Conservation (phyloP, 2,797 vertebrate species). For the Perodicticus potto region DNA sequence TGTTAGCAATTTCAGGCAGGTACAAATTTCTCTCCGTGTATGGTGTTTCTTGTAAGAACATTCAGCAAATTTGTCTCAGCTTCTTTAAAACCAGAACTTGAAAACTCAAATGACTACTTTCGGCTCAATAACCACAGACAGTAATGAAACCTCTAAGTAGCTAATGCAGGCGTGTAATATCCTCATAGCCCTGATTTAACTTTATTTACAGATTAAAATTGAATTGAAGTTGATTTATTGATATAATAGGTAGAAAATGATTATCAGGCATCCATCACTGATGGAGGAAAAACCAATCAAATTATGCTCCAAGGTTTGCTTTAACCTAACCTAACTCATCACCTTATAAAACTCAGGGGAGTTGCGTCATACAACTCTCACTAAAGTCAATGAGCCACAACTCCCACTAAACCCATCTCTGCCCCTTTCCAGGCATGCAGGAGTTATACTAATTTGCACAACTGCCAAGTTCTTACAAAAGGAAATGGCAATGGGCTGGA, state of each 20-base stretch:
- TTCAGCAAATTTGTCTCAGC: conserved; percentile 70
- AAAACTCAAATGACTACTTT: conserved; percentile 70
- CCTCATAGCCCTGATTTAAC: conserved; percentile 73
- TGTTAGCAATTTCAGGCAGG: conserved; percentile 72
- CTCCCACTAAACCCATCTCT: conserved; percentile 77
- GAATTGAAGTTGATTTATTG: conserved; percentile 82
- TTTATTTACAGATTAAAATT: conserved; percentile 84
- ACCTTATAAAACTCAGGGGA: conserved; percentile 75
- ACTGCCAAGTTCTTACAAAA: conserved; percentile 63
- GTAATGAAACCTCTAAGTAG: conserved; percentile 78
- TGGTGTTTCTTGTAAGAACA: conserved; percentile 66
- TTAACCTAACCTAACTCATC: conserved; percentile 78
- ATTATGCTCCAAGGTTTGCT: conserved; percentile 78
- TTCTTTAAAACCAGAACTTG: conserved; percentile 72
- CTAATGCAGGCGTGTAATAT: conserved; percentile 69
- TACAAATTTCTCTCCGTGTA: conserved; percentile 72
- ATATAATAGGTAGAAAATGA: conserved; percentile 79
- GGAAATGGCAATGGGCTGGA: conserved; percentile 54
- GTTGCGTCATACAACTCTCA: conserved; percentile 60
- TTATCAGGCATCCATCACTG: conserved; percentile 81
- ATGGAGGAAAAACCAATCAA: conserved; percentile 70
- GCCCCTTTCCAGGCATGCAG: conserved; percentile 49
- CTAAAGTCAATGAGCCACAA: conserved; percentile 79
- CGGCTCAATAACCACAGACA: conserved; percentile 73
- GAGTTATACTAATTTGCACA: conserved; percentile 69